Evolutionary conservation across 2,888 invertebrate species (phyloP).

Genomic region (Hecatera dysodea): DNA sequence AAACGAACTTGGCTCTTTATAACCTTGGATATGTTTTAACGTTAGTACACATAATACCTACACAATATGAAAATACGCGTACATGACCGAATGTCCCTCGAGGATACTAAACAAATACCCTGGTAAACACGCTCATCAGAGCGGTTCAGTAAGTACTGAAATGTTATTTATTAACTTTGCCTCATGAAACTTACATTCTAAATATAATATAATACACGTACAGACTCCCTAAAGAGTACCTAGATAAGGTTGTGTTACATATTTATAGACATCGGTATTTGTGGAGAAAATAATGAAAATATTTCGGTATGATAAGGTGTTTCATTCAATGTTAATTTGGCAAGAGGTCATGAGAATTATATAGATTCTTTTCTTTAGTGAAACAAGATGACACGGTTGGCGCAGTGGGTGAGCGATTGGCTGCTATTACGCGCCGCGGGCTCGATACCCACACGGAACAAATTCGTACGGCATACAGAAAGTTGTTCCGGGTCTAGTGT

Average conservation of each 20-base stretch:
- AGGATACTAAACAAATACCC: conserved; percentile 2
- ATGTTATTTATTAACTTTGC: conserved; percentile 26
- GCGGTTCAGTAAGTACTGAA: conserved; percentile 21
- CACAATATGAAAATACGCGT: not conserved
- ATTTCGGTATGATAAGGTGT: not conserved
- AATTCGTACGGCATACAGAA: too few relatives aligned
- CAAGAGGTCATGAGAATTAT: not conserved
- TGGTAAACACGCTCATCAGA: conserved; percentile 8
- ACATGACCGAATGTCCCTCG: conserved; percentile 7
- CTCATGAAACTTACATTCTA: conserved; percentile 16
- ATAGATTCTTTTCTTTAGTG: too few relatives aligned
- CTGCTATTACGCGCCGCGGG: too few relatives aligned
- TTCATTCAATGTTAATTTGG: not conserved
- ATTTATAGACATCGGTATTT: conserved; percentile 7
- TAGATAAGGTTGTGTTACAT: not conserved
- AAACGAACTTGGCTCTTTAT: not conserved
- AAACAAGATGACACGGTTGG: too few relatives aligned
- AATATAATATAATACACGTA: conserved; percentile 3
- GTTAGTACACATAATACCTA: not conserved
- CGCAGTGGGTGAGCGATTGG: too few relatives aligned
- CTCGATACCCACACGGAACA: too few relatives aligned
- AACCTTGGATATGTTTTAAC: not conserved
- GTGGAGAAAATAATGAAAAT: conserved; percentile 2
- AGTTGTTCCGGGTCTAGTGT: too few relatives aligned
- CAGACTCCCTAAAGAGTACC: conserved; percentile 6